These are phyloP conservation scores for Donacobius atricapilla DNA, from an alignment of 2,113 vertebrate genomes.

Conservation along the genomic window DNA sequence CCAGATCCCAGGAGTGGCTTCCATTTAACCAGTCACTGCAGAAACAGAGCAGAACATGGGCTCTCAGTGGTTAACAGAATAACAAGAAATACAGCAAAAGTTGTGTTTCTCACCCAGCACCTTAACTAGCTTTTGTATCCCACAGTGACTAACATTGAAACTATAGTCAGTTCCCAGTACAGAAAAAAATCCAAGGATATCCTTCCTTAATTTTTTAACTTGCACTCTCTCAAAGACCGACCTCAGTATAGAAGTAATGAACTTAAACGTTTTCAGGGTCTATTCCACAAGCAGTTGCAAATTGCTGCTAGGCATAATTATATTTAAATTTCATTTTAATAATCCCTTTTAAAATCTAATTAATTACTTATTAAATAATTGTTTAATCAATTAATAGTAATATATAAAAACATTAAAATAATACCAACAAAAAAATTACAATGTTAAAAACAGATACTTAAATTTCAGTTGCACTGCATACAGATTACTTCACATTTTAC, in stretches of 20 bases:
- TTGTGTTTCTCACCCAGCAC: background rate
- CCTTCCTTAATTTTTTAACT: background rate
- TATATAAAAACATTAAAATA: background rate
- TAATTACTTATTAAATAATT: background rate
- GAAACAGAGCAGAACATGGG: slow-evolving; percentile 21
- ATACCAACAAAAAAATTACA: background rate
- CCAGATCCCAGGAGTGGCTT: slow-evolving; percentile 68
- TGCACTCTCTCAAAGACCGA: background rate
- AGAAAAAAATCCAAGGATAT: background rate
- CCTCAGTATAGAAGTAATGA: background rate
- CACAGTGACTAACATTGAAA: rapidly evolving
- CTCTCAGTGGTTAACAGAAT: background rate
- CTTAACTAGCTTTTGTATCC: background rate
- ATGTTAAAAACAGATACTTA: background rate
- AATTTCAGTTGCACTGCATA: background rate
- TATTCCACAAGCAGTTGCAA: background rate
- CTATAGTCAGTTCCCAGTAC: background rate
- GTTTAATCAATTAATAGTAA: background rate
- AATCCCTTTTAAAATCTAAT: background rate
- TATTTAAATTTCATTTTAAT: background rate
- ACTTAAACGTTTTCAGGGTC: background rate
- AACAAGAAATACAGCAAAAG: background rate
- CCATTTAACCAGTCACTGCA: slow-evolving; percentile 78
- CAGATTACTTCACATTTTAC: background rate
- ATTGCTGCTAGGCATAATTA: background rate